phyloP scores from a whole-genome alignment of 1,140 invertebrate species.

The Hestina assimilis region DNA sequence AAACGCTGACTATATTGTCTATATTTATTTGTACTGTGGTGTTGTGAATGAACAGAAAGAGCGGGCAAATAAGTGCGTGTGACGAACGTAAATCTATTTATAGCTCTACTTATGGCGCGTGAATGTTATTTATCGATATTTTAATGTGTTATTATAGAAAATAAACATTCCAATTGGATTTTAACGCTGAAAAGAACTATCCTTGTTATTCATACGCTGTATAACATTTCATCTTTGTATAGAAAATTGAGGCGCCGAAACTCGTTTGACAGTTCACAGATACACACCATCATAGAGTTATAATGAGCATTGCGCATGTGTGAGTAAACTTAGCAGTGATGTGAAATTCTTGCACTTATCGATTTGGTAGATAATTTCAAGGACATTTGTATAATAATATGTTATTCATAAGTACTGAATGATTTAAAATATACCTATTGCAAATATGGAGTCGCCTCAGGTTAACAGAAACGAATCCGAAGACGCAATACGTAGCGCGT shows the following conservation, averaged over 20 bases:
- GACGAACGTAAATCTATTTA: constrained; percentile 65
- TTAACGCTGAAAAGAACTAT: constrained; percentile 21
- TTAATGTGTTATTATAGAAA: constrained; percentile 31
- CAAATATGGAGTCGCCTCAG: constrained; percentile 46
- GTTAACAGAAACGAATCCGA: constrained; percentile 38
- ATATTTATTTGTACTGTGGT: constrained; percentile 39
- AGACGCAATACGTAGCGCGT: constrained; percentile 28
- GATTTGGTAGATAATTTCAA: constrained; percentile 74
- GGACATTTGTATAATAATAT: constrained; percentile 41
- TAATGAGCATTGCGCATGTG: constrained; percentile 55
- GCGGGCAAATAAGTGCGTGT: constrained; percentile 70
- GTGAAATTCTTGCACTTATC: constrained; percentile 73
- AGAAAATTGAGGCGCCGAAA: constrained; percentile 48
- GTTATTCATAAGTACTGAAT: neutral
- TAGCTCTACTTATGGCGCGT: constrained; percentile 56
- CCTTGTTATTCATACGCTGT: constrained; percentile 13
- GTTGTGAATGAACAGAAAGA: constrained; percentile 65
- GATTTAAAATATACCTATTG: constrained; percentile 11
- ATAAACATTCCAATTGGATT: constrained; percentile 38
- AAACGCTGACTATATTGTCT: constrained; percentile 38
- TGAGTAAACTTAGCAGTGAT: constrained; percentile 55
- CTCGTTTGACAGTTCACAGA: constrained; percentile 69
- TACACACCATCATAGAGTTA: constrained; percentile 44
- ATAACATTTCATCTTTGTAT: constrained; percentile 13
- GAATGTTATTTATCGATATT: constrained; percentile 38